Conservation (phyloP, 2,888 invertebrate species). For the Malachius bipustulatus region DNA sequence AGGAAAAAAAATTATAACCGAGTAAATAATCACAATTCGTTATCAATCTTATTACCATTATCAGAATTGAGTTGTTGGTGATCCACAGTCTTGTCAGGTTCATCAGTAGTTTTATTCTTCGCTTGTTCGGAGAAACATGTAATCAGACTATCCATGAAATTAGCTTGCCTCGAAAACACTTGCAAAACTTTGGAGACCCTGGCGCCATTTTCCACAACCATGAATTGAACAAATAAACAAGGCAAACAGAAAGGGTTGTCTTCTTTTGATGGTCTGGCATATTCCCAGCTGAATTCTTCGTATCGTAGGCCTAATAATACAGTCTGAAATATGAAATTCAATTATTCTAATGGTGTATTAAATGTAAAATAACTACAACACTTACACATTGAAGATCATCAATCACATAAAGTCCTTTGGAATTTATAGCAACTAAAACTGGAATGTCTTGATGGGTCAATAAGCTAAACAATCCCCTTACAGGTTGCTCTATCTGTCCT, state of each 20-base stretch:
- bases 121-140: constrained; percentile 70
- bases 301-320: constrained; percentile 74
- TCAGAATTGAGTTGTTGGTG: constrained; percentile 27
- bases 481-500: constrained; percentile 89
- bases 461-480: constrained; percentile 71
- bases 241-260: constrained; percentile 78
- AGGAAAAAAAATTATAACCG: constrained; percentile 21
- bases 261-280: constrained; percentile 75
- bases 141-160: constrained; percentile 79
- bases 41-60: constrained; percentile 22
- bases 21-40: constrained; percentile 5
- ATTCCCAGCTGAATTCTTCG: constrained; percentile 88
- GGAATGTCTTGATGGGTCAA: constrained; percentile 79
- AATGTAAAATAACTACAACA: no score
- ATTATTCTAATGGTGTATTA: constrained; percentile 6
- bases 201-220: constrained; percentile 64
- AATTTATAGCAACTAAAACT: constrained; percentile 80
- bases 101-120: constrained; percentile 39
- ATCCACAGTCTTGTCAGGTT: constrained; percentile 34
- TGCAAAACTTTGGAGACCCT: constrained; percentile 70
- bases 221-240: constrained; percentile 85
- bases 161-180: constrained; percentile 61
- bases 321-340: constrained; percentile 45
- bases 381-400: constrained; percentile 76
- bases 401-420: constrained; percentile 72